Conservation (phyloP, 2,888 invertebrate genomes). For the Sycophila texana region DNA sequence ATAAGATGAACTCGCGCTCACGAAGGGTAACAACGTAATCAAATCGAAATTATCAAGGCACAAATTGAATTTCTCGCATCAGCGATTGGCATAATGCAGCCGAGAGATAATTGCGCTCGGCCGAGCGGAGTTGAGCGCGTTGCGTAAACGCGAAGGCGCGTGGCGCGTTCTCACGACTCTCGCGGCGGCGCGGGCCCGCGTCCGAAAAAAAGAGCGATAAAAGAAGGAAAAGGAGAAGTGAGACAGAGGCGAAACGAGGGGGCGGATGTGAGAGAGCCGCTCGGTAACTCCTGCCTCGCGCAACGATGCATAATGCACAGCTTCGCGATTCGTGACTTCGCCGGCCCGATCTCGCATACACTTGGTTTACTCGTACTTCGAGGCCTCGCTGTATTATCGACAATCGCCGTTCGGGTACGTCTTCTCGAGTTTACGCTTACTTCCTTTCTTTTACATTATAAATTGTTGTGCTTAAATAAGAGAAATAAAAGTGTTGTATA, state of each 20-base stretch:
- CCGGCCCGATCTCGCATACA: background rate
- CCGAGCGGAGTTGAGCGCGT: conserved; percentile 31
- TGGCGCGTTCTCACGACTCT: conserved; percentile 50
- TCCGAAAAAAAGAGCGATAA: conserved; percentile 1
- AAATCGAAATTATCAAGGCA: conserved; percentile 19
- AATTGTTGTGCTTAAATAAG: no score
- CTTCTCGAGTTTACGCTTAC: no score
- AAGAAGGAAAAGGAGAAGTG: background rate
- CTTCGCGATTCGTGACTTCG: conserved; percentile 17
- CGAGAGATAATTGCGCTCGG: conserved; percentile 27
- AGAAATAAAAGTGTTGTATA: no score
- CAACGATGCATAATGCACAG: conserved; percentile 36
- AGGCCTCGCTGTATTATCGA: no score
- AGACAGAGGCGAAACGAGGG: conserved; percentile 2
- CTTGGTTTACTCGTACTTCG: no score
- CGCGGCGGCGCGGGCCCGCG: conserved; percentile 47
- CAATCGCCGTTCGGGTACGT: no score
- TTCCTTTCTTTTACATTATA: no score
- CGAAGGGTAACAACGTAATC: background rate
- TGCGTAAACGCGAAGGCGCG: conserved; percentile 47
- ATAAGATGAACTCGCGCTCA: background rate
- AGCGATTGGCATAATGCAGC: conserved; percentile 19
- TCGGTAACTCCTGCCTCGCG: background rate
- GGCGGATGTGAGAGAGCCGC: conserved; percentile 10
- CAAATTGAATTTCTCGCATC: conserved; percentile 52